These are phyloP conservation scores for Polyploca ridens DNA, from an alignment of 2,888 invertebrate genomes.

Conservation along the genomic window DNA sequence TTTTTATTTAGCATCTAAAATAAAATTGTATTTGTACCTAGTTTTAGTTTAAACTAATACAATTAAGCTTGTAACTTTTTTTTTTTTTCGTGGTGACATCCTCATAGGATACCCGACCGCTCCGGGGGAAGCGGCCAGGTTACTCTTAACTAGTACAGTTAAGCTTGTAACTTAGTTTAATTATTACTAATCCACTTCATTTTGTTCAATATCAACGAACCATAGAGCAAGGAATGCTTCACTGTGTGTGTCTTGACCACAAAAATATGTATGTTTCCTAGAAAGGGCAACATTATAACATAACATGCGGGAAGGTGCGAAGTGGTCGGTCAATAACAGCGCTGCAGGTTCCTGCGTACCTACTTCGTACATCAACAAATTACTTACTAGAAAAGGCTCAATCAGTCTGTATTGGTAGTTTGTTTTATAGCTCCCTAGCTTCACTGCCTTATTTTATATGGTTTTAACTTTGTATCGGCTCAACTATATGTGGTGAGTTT, in stretches of 20 bases:
- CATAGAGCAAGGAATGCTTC: neutral
- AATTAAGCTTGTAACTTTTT: no score
- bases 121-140: no score
- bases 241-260: conserved; percentile 53
- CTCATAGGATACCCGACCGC: no score
- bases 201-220: neutral
- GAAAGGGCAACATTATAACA: conserved; percentile 67
- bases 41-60: no score
- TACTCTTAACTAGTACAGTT: no score
- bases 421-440: conserved; percentile 29
- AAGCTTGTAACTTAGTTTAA: neutral
- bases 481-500: no score
- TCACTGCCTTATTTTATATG: no score
- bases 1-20: no score
- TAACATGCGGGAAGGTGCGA: conserved; percentile 66
- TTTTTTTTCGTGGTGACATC: no score
- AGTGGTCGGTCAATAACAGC: conserved; percentile 71
- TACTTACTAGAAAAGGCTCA: conserved; percentile 59
- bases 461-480: no score
- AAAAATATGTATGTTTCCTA: conserved; percentile 58
- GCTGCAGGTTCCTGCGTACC: conserved; percentile 40
- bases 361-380: conserved; percentile 55
- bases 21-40: no score
- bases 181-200: neutral
- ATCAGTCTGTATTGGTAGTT: conserved; percentile 60